phyloP scores from a whole-genome alignment of 2,113 vertebrate genomes.

The Chrysemys picta region DNA sequence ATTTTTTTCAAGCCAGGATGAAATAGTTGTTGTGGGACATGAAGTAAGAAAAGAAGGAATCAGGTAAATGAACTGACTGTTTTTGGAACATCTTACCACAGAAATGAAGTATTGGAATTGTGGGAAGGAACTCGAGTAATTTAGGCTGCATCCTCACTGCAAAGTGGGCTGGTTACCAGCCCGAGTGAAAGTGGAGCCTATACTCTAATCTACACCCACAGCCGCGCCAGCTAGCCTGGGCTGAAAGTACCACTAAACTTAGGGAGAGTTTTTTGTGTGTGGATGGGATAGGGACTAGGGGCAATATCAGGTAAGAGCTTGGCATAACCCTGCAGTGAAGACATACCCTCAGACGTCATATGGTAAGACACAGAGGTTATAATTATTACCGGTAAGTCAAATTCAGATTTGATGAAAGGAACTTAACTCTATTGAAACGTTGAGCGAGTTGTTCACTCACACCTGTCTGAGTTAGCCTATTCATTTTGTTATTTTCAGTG shows the following conservation, averaged over 20 bases:
- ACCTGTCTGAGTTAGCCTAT: not conserved
- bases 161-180: not conserved
- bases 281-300: not conserved
- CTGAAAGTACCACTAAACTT: not conserved
- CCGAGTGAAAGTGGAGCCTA: not conserved
- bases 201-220: not conserved
- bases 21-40: slow-evolving; percentile 93
- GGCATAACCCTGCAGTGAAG: not conserved
- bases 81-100: not conserved
- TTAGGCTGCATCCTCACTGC: not conserved
- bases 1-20: slow-evolving; percentile 94
- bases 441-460: not conserved
- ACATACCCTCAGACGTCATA: not conserved
- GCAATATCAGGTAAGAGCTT: not conserved
- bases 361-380: not conserved
- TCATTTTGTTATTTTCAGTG: not conserved
- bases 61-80: slow-evolving; percentile 79
- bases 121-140: not conserved
- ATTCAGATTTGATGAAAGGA: not conserved
- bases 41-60: slow-evolving; percentile 90
- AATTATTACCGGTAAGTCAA: not conserved
- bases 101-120: not conserved
- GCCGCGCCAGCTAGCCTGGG: not conserved
- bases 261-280: not conserved
- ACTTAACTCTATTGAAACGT: not conserved